Conservation (phyloP, 2,113 vertebrate species). For the Noturus placidus region DNA sequence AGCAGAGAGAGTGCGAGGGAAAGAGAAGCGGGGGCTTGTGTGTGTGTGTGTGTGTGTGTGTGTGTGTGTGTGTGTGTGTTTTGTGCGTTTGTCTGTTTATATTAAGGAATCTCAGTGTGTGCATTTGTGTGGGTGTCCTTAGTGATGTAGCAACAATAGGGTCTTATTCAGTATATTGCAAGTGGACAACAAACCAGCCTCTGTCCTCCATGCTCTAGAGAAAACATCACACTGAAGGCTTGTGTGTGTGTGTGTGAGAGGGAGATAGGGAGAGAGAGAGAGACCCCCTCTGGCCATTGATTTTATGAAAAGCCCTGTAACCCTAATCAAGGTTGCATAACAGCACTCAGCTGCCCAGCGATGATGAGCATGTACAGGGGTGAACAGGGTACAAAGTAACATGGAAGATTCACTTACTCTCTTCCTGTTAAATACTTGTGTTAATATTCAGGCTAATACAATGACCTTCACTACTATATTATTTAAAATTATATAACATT, state of each 20-base stretch:
- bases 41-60: slow-evolving; percentile 22
- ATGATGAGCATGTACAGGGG: slow-evolving; percentile 22
- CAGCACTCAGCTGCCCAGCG: slow-evolving; percentile 26
- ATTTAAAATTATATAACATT: not conserved
- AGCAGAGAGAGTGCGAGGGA: not conserved
- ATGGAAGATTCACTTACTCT: not conserved
- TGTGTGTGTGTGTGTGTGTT: slow-evolving; percentile 36
- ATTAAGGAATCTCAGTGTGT: slow-evolving; percentile 40
- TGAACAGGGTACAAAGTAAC: slow-evolving; percentile 9
- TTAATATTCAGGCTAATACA: not conserved
- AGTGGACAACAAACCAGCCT: slow-evolving; percentile 51
- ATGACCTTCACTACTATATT: not conserved
- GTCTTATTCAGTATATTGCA: slow-evolving; percentile 44
- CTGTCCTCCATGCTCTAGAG: slow-evolving; percentile 55
- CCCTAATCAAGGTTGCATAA: slow-evolving; percentile 45
- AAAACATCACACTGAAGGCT: slow-evolving; percentile 54
- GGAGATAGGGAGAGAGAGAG: not conserved
- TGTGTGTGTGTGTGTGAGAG: not conserved
- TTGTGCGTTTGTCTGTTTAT: slow-evolving; percentile 42
- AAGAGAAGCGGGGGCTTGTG: not conserved
- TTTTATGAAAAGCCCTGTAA: slow-evolving; percentile 44
- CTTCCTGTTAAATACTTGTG: not conserved
- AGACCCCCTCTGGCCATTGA: slow-evolving; percentile 22
- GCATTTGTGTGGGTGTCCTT: slow-evolving; percentile 29
- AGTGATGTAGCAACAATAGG: slow-evolving; percentile 42